Evolutionary conservation across 2,113 vertebrate genomes (phyloP).

Genomic region (Climacteris rufus): DNA sequence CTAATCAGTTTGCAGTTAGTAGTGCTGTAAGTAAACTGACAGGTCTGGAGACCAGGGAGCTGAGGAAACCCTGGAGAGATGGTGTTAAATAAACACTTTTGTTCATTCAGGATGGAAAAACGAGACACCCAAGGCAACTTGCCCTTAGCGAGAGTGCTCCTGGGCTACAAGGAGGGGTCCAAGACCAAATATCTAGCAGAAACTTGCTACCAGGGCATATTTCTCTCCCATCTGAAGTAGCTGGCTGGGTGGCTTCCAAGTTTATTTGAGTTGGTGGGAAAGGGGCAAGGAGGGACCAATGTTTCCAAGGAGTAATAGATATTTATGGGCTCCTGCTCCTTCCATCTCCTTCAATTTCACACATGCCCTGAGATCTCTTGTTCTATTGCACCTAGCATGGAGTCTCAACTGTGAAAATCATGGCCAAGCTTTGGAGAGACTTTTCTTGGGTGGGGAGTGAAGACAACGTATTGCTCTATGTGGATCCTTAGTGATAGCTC

Average conservation of each 20-base stretch:
- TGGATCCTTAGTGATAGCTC: background rate
- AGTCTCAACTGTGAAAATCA: background rate
- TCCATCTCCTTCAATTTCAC: background rate
- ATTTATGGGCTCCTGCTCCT: background rate
- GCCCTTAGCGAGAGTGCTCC: background rate
- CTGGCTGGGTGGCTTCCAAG: background rate
- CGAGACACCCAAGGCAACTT: background rate
- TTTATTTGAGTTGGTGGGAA: background rate
- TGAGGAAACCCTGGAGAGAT: slow-evolving; percentile 7
- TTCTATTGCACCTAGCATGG: background rate
- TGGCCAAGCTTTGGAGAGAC: background rate
- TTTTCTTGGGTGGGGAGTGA: background rate
- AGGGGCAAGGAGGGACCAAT: background rate
- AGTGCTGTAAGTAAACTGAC: slow-evolving; percentile 49
- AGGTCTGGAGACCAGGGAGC: slow-evolving; percentile 9
- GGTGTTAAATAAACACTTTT: slow-evolving; percentile 35
- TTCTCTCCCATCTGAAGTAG: background rate
- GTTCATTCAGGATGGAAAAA: background rate
- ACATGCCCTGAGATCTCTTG: background rate
- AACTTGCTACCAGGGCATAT: background rate
- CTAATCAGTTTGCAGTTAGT: slow-evolving; percentile 49
- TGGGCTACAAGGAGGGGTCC: background rate
- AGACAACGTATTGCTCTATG: background rate
- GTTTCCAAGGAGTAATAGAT: background rate
- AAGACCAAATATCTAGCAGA: background rate